These are phyloP conservation scores for Pseudorhombus dupliciocellatus DNA, from an alignment of 2,113 vertebrate genomes.

Conservation along the genomic window DNA sequence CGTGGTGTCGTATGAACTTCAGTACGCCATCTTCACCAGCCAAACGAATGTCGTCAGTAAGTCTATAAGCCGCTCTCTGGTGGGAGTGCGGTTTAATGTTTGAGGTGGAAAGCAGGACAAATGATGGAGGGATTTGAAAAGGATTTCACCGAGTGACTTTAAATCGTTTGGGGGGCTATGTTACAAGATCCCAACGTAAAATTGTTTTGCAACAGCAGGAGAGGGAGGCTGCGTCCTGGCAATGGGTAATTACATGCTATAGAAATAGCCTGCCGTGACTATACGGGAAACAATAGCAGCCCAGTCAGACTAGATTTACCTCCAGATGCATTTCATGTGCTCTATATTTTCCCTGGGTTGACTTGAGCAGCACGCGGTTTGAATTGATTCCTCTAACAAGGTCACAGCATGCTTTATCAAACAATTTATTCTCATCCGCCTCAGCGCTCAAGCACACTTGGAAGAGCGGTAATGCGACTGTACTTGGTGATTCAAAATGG, in stretches of 20 bases:
- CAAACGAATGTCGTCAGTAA: constrained; percentile 97
- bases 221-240: constrained; percentile 1
- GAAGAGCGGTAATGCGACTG: constrained; percentile 22
- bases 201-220: background rate
- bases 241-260: constrained; percentile 11
- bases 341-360: constrained; percentile 24
- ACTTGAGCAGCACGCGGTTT: constrained; percentile 44
- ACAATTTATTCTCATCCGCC: constrained; percentile 60
- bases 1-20: constrained; percentile 95
- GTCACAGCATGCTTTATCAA: constrained; percentile 60
- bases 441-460: constrained; percentile 29
- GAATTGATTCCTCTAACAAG: constrained; percentile 62
- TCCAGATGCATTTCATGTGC: constrained; percentile 38
- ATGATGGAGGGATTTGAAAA: constrained; percentile 28
- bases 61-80: constrained; percentile 65
- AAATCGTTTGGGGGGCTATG: constrained; percentile 10
- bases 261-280: constrained; percentile 18
- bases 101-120: constrained; percentile 22
- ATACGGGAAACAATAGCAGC: constrained; percentile 20
- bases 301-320: constrained; percentile 28
- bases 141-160: constrained; percentile 29
- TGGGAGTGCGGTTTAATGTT: background rate
- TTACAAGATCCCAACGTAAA: background rate
- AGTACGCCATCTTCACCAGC: constrained; percentile 97
- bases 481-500: constrained; percentile 48